Base-by-base conservation (phyloP, 2,797 vertebrate species). In the Brachyalestes nurse region DNA sequence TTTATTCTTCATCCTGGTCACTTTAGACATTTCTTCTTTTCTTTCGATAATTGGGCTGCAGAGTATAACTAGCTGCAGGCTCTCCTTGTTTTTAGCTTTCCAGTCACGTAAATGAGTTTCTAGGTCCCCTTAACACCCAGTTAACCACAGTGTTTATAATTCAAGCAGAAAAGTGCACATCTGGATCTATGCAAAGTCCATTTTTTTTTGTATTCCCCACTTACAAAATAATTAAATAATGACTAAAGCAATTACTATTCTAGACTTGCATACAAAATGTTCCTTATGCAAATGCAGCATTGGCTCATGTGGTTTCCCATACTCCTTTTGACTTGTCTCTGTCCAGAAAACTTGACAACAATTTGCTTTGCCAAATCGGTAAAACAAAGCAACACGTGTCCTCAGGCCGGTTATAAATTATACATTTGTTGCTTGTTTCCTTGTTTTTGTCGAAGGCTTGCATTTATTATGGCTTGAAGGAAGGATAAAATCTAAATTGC, bases 301-400 rank as follows among this genome's bases (percentile, higher is more conserved):
- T 80, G 72, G 67, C 53, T n/a, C 14, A 19, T 21, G 34, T 60
- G 13, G 34, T 53, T 81, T 83, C 42, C 75, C 17, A 12, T 64
- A 51, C 64, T 42, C 34, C 10, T 57, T 77, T 72, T 69, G 74
- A 77, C 60, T 83, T 42, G 72, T 75, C 19, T 81, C 57, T 69
- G 71, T 75, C 34, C 72, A 78, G 75, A 80, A 82, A 82, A 75
- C 77, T 64, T 81, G 62, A 80, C 42, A 75, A 60, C 23, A 21
- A 34, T 75, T 82, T 75, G 51, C 38, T 71, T 60, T 55, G 40
- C 51, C 74, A 75, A 76, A 70, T 81, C 45, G 25, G 45, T 70
- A 70, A 74, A 82, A 70, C 55, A 64, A 72, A 75, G 57, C 75
- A 58, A 73, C 17, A 28, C 28, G 47, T 72, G 40, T 72, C 74